Evolutionary conservation across 2,797 vertebrate genomes (phyloP).

Genomic region (Neosilurus hyrtlii): DNA sequence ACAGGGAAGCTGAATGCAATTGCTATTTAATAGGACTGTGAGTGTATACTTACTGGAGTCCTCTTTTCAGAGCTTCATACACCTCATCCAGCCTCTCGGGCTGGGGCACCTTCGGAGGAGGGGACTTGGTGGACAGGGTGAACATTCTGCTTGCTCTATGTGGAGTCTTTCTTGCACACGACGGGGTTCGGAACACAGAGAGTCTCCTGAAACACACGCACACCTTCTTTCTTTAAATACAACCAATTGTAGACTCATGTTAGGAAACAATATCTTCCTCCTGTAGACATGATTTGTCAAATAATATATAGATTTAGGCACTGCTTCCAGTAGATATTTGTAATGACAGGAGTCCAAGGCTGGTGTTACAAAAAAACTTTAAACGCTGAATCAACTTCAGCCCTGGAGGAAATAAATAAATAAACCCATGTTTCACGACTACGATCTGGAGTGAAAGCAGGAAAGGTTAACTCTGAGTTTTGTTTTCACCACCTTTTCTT

Average conservation of each 20-base stretch:
- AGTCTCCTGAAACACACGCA: conserved; percentile 74
- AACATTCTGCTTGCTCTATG: conserved; percentile 93
- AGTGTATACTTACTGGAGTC: conserved; percentile 66
- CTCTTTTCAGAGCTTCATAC: conserved; percentile 88
- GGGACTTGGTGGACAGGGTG: conserved; percentile 84
- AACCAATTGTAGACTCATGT: neutral
- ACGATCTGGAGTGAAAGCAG: too few relatives aligned
- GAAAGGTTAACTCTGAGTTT: too few relatives aligned
- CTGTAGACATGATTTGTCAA: neutral
- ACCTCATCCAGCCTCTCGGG: conserved; percentile 91
- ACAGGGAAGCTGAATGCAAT: too few relatives aligned
- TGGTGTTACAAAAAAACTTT: too few relatives aligned
- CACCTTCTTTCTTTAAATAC: neutral
- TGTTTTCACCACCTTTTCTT: too few relatives aligned
- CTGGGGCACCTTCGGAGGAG: conserved; percentile 90
- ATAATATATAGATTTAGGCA: neutral
- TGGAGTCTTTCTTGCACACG: conserved; percentile 82
- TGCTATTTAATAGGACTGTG: neutral
- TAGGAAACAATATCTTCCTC: neutral
- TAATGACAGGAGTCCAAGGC: too few relatives aligned
- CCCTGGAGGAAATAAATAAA: too few relatives aligned
- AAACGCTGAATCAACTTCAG: too few relatives aligned
- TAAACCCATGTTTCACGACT: too few relatives aligned
- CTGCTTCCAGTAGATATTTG: too few relatives aligned
- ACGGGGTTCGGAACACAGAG: conserved; percentile 85